A percentile compares a stretch with the other conserved stretches of the same genome.
These are phyloP conservation scores for Lanius collurio DNA, from an alignment of 2,113 vertebrate species.

Conservation along the genomic window DNA sequence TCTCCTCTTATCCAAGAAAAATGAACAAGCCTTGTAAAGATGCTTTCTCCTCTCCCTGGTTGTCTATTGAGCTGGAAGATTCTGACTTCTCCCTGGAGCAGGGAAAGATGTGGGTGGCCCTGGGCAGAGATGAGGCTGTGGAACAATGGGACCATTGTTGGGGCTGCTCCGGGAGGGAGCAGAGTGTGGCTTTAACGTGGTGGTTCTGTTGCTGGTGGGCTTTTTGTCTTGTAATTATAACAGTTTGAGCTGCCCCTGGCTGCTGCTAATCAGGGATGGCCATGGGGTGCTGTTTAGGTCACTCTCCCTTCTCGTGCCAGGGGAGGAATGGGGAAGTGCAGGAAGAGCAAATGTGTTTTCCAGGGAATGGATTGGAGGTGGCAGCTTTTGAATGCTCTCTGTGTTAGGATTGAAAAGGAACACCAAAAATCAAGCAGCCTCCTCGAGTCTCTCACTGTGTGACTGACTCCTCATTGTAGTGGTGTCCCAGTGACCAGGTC, in stretches of 20 bases:
- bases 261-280: neutral
- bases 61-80: constrained; percentile 42
- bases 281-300: neutral
- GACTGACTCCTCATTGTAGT: neutral
- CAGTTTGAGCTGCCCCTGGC: neutral
- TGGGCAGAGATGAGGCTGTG: constrained; percentile 23
- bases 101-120: constrained; percentile 59
- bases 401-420: neutral
- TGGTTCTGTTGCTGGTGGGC: constrained; percentile 9
- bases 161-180: constrained; percentile 33
- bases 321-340: rapidly evolving
- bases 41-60: constrained; percentile 43
- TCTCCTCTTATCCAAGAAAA: constrained; percentile 47
- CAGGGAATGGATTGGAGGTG: neutral
- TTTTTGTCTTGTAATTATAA: constrained; percentile 26
- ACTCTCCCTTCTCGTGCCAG: rapidly evolving
- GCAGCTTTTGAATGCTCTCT: neutral
- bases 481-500: neutral
- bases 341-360: rapidly evolving
- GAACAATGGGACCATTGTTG: constrained; percentile 54
- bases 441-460: rapidly evolving
- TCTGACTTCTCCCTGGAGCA: constrained; percentile 28
- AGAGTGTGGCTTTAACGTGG: neutral
- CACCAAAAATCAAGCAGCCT: neutral
- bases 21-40: constrained; percentile 41